Evolutionary conservation across 1,140 invertebrate genomes (phyloP), one percentile per base, ranked within the genome.

Genomic region (Drosophila pruinosa): DNA sequence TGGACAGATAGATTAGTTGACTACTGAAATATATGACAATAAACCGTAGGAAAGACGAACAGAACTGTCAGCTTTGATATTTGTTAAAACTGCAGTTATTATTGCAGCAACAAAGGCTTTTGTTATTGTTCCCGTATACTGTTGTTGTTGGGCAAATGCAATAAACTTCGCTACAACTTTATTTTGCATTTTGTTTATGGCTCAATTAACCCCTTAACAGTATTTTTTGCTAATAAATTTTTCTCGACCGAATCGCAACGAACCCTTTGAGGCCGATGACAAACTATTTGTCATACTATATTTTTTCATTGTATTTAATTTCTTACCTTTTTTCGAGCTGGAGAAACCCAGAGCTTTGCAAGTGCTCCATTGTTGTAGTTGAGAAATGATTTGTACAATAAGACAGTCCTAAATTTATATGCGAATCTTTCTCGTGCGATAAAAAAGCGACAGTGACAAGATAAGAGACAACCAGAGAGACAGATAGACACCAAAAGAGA

Each of bases 171-270:
- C 58, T 65, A 15, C 14, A 17, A 31, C 15, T 31, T 24, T 67
- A 64, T 71, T 86, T 85, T 81, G 65, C 81, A 86, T 85, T 77
- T 86, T 61, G 59, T 77, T 47, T 68, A 71, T 85, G 86, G 65
- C 81, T 77, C 73, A 86, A 85, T 85, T 85, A 85, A 86, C 81
- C 81, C 53, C 77, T 72, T 81, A 48, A 61, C 48, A 47, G 59
- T 36, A 57, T 45, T 61, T 71, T 69, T 50, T 17, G 73, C 77
- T 77, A 77, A 80, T 85, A 86, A 86, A 86, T 78, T 78, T 63
- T 65, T 4, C 31, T 34, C 24, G 38, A 31, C 48, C 34, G 14
- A 50, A 48, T 71, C 43, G 39, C 50, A 38, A 19, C 28, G 41
- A 54, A 47, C 39, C 28, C 56, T 75, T 75, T 72, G 43, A 45